Evolutionary conservation across 64 coral and sea anemone genomes (phyloP), one percentile per base, ranked within the genome.

Genomic region (Montipora cactus): DNA sequence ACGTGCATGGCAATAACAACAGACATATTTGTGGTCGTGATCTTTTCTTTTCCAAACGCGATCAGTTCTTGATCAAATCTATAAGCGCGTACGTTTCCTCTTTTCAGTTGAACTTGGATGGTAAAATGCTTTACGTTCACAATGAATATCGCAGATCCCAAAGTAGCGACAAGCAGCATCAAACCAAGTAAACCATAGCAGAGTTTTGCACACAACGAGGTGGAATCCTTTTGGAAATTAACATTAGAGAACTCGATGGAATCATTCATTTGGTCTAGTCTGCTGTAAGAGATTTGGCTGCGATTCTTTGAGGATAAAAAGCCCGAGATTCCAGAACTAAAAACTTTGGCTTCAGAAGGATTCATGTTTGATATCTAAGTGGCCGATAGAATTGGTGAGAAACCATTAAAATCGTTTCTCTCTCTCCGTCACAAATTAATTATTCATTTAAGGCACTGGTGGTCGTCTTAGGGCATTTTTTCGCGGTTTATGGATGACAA

Each of bases 1-100:
- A 93, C 61, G 19, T 93, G 84, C 80, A 88, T 78, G 49, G 46
- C 70, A 13, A 88, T 62, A 80, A 73, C 77, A 79, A 74, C 25
- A 71, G 83, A 71, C 7, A 88, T 57, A n/a, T 67, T 71, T 50
- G 47, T 67, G 15, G 57, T 44, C 8, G 50, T 44, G 8, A 52
- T 22, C n/a, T 57, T 57, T 11, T 73, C 67, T 8, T 80, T 20
- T 62, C 92, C 84, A 52, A 47, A 21, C 46, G 79, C 78, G 16
- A 52, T 57, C 3, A 66, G 7, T 46, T 93, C 75, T 53, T 93
- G 92, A 13, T 87, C 47, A n/a, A 93, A 78, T 72, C 46, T 79
- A 80, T 93, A 93, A 0, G 15, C 79, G 5, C 66, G 59, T 8
- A 80, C 69, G 5, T 88, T 85, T 25, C 84, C 92, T 52, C 46